phyloP scores from a whole-genome alignment of 2,888 invertebrate species.

The Caenorhabditis uteleia region DNA sequence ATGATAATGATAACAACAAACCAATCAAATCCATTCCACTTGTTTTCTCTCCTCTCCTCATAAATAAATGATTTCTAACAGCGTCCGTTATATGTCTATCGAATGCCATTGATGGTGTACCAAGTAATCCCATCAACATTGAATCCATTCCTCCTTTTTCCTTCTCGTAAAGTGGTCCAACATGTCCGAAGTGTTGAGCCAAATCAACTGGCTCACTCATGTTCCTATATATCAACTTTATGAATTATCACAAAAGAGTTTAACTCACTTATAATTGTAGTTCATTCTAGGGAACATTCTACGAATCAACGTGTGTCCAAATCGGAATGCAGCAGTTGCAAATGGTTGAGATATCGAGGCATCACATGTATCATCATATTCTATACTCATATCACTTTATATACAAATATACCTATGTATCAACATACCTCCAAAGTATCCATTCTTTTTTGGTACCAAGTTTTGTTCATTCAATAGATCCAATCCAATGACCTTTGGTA shows the following conservation, averaged over 20 bases:
- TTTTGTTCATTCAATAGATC: constrained; percentile 74
- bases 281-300: constrained; percentile 77
- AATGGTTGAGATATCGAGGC: constrained; percentile 85
- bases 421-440: constrained; percentile 71
- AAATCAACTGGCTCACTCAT: constrained; percentile 65
- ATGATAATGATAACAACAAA: neutral
- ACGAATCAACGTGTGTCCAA: constrained; percentile 79
- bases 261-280: constrained; percentile 50
- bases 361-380: constrained; percentile 78
- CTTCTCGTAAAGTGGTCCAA: constrained; percentile 65
- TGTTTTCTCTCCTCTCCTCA: constrained; percentile 84
- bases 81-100: constrained; percentile 68
- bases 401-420: neutral
- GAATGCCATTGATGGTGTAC: constrained; percentile 69
- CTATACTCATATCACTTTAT: constrained; percentile 1
- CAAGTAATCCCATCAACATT: constrained; percentile 68
- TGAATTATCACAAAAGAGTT: neutral
- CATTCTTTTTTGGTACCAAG: constrained; percentile 78
- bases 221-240: constrained; percentile 36
- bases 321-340: constrained; percentile 79
- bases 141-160: constrained; percentile 65
- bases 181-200: constrained; percentile 64
- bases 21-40: constrained; percentile 90
- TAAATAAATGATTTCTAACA: constrained; percentile 82
- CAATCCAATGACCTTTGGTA: constrained; percentile 86